These are phyloP conservation scores for Centroberyx gerrardi DNA, from an alignment of 2,797 vertebrate species.

Conservation along the genomic window DNA sequence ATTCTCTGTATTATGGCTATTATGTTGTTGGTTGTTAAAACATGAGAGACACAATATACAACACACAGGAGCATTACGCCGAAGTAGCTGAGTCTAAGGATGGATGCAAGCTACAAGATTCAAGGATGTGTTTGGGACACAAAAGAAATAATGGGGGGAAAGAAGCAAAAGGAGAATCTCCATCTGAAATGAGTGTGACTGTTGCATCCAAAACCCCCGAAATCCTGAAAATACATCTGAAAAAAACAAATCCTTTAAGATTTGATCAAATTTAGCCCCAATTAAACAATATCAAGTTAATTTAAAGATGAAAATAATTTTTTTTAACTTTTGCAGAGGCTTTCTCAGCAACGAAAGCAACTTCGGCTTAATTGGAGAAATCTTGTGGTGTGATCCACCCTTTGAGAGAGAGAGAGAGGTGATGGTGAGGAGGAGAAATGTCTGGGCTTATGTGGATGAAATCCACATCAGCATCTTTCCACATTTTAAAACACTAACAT, in stretches of 20 bases:
- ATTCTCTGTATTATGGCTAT: constrained; percentile 15
- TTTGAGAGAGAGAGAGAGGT: not conserved
- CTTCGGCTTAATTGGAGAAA: not conserved
- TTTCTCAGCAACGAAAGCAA: not conserved
- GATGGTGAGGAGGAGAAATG: not conserved
- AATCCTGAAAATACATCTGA: not conserved
- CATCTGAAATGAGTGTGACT: not conserved
- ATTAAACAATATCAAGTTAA: constrained; percentile 2
- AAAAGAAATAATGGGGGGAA: not conserved
- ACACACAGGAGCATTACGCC: not conserved
- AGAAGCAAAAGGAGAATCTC: not conserved
- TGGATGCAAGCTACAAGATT: not conserved
- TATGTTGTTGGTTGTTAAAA: constrained; percentile 43
- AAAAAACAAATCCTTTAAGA: not conserved
- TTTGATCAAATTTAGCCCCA: constrained; percentile 14
- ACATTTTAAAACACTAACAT: not conserved
- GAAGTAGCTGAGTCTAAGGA: not conserved
- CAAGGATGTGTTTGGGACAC: not conserved
- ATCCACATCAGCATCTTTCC: not conserved
- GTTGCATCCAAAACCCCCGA: not conserved
- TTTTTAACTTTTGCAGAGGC: not conserved
- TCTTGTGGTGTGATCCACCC: constrained; percentile 9
- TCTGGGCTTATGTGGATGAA: not conserved
- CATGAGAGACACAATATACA: constrained; percentile 18
- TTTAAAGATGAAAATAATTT: not conserved